phyloP scores from a whole-genome alignment of 2,797 vertebrate species.

The Lemur catta region DNA sequence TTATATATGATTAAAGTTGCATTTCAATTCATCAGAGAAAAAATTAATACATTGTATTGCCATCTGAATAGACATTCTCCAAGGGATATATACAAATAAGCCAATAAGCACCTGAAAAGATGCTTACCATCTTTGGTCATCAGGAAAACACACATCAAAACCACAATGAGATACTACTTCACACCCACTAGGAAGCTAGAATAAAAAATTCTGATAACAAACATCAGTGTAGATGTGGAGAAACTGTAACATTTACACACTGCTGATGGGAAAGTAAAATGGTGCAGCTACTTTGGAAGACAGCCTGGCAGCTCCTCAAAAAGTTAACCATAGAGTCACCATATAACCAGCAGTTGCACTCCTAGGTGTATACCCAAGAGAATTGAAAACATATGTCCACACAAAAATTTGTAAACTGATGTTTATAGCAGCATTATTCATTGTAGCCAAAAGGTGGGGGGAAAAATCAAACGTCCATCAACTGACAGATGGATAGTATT shows the following conservation, averaged over 20 bases:
- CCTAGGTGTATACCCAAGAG: background rate
- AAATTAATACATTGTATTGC: background rate
- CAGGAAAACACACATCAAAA: background rate
- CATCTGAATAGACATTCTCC: constrained; percentile 2
- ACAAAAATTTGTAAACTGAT: background rate
- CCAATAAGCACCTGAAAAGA: background rate
- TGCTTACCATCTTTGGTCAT: background rate
- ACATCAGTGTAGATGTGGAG: background rate
- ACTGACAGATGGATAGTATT: background rate
- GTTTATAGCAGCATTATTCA: background rate
- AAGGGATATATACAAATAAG: background rate
- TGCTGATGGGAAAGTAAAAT: background rate
- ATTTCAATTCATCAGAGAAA: constrained; percentile 31
- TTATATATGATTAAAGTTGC: background rate
- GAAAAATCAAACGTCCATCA: background rate
- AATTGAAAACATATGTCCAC: background rate
- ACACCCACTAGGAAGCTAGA: background rate
- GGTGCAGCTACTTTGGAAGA: background rate
- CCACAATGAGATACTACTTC: background rate
- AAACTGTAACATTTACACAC: background rate
- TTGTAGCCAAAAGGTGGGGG: background rate
- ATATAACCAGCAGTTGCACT: background rate
- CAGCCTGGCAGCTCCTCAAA: background rate
- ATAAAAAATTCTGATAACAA: background rate
- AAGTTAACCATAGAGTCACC: background rate